Base-by-base conservation (phyloP, 2,888 invertebrate genomes). In the Mesopsocus fuscifrons region DNA sequence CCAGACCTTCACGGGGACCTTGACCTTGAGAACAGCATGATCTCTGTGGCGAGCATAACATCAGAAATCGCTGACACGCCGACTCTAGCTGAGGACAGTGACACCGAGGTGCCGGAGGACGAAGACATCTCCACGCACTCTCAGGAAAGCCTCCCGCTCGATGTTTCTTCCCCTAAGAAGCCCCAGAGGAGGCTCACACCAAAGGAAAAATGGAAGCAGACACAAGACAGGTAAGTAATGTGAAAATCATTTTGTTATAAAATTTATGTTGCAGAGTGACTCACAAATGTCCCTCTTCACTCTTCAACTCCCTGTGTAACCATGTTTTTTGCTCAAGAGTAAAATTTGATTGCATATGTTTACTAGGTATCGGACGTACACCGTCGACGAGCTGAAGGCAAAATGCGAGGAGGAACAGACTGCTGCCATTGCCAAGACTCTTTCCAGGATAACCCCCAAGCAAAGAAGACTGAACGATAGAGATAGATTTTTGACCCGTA, bases 11-110 rank as follows among this genome's bases (percentile, higher is more conserved):
- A 44, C 15, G 68, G 75, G 51, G 58, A 77, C 3, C 53, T 71
- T 2, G 87, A 88, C 52, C 72, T 81, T 71, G 80, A 80, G 49
- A 74, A 75, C 47, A 87, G 85, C 49, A 81, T 85, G 75, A 64
- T 80, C 11, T 87, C 85, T 44, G 80, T 87, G 1, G 78, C 80
- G 0, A 87, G 85, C 55, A 77, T 85, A 45, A 77, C 77, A 20
- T 71, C 73, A 51, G 72, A 74, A 51, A 60, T 72, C 23, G 64
- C 69, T 45, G 70, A 70, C 50, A 72, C 71, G 0, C 53, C 64
- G 4, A 64, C 48, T 41, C 41, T 13, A 22, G 23, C 16, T 16
- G 41, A 21, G n/a, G 41, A 76, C 54, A 61, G 59, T 42, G 82
- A 81, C 41, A 72, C 75, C 0, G 83, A 83, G 52, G 20, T 38